A percentile compares a stretch with the other conserved stretches of the same genome.
These are phyloP conservation scores for Agrochola macilenta DNA, from an alignment of 2,888 invertebrate genomes.

Conservation along the genomic window DNA sequence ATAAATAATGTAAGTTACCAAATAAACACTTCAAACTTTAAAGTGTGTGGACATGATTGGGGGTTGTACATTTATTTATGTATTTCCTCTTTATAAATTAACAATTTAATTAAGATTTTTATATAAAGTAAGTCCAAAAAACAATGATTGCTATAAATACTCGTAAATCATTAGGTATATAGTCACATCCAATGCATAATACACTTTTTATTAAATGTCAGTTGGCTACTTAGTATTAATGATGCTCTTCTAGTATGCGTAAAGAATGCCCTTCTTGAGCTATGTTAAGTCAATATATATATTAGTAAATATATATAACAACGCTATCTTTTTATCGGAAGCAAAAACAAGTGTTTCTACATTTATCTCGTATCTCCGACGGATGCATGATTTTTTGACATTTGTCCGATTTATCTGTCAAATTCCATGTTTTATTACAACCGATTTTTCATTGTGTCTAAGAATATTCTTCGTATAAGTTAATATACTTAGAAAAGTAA, in stretches of 20 bases:
- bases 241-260: background rate
- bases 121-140: background rate
- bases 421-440: slow-evolving; percentile 10
- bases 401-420: slow-evolving; percentile 5
- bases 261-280: background rate
- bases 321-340: slow-evolving; percentile 1
- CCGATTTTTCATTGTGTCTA: background rate
- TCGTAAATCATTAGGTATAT: background rate
- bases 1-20: background rate
- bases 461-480: background rate
- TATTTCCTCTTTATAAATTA: background rate
- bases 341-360: background rate
- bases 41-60: background rate
- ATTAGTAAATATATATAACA: slow-evolving; percentile 7
- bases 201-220: background rate
- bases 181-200: background rate
- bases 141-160: background rate
- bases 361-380: slow-evolving; percentile 23
- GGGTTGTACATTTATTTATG: background rate
- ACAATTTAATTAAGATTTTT: background rate
- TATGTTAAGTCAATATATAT: background rate
- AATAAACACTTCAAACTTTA: background rate
- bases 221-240: background rate
- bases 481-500: background rate
- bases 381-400: background rate